These are phyloP conservation scores for Epinotia bilunana DNA, from an alignment of 2,888 invertebrate species.

Conservation along the genomic window DNA sequence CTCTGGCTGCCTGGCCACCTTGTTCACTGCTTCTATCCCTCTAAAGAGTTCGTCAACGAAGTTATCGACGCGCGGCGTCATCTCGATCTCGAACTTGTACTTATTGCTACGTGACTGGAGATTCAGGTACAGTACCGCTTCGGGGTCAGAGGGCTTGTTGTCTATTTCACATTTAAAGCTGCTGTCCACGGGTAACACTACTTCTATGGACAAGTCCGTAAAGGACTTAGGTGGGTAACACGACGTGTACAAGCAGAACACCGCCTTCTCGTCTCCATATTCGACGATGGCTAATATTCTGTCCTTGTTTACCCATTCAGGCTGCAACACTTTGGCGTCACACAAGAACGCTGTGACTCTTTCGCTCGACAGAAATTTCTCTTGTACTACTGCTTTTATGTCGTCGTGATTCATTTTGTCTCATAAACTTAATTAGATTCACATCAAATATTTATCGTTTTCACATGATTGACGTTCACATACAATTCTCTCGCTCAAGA, in stretches of 20 bases:
- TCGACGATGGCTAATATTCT: constrained; percentile 78
- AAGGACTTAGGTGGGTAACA: constrained; percentile 88
- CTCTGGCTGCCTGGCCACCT: constrained; percentile 73
- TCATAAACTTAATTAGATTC: constrained; percentile 51
- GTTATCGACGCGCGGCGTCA: constrained; percentile 86
- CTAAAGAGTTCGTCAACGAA: constrained; percentile 90
- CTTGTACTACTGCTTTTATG: constrained; percentile 77
- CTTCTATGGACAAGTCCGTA: constrained; percentile 91
- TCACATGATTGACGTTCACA: constrained; percentile 52
- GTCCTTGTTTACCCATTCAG: constrained; percentile 79
- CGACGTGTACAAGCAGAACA: constrained; percentile 81
- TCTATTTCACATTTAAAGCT: constrained; percentile 91
- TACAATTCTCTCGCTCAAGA: constrained; percentile 28
- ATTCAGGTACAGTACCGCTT: constrained; percentile 79
- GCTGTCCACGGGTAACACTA: constrained; percentile 91
- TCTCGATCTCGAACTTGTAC: constrained; percentile 81
- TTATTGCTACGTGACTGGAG: constrained; percentile 77
- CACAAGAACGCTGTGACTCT: constrained; percentile 76
- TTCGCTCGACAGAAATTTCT: constrained; percentile 80
- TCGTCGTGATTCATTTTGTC: constrained; percentile 80
- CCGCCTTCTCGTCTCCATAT: constrained; percentile 81
- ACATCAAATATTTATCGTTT: constrained; percentile 47
- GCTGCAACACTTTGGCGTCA: constrained; percentile 78
- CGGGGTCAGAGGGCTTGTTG: constrained; percentile 84
- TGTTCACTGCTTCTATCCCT: constrained; percentile 88